Percentiles rank a stretch among this genome's conserved stretches.
Conservation (phyloP, 2,113 vertebrate genomes). For the Corydoras maculifer region DNA sequence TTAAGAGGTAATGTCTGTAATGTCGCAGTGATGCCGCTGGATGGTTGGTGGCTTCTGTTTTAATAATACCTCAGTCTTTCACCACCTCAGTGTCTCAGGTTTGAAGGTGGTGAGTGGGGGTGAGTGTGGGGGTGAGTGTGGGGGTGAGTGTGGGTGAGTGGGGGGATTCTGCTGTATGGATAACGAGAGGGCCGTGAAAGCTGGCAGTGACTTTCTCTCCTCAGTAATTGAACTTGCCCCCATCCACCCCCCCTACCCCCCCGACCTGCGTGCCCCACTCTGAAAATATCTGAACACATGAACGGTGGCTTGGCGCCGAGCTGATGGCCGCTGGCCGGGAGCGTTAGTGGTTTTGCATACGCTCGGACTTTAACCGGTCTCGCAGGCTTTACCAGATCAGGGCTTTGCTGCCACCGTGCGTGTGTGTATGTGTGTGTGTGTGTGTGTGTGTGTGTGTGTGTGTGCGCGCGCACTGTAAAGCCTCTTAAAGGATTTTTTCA, state of each 20-base stretch:
- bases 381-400: background rate
- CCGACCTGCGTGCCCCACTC: background rate
- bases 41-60: too few species aligned
- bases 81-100: too few species aligned
- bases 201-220: constrained; percentile 1
- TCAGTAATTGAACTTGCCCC: background rate
- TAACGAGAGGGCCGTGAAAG: background rate
- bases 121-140: too few species aligned
- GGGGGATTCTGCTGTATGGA: background rate
- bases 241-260: too few species aligned
- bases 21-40: too few species aligned
- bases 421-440: constrained; percentile 5
- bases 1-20: too few species aligned
- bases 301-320: background rate
- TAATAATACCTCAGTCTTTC: too few species aligned
- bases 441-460: constrained; percentile 4
- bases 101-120: background rate
- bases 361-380: background rate
- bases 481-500: constrained; percentile 3
- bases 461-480: background rate
- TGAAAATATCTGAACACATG: constrained; percentile 9
- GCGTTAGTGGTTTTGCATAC: constrained; percentile 1
- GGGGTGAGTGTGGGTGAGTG: background rate
- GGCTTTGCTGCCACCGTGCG: background rate
- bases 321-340: background rate